Conservation (phyloP, 2,113 vertebrate genomes). For the Mobula birostris region DNA sequence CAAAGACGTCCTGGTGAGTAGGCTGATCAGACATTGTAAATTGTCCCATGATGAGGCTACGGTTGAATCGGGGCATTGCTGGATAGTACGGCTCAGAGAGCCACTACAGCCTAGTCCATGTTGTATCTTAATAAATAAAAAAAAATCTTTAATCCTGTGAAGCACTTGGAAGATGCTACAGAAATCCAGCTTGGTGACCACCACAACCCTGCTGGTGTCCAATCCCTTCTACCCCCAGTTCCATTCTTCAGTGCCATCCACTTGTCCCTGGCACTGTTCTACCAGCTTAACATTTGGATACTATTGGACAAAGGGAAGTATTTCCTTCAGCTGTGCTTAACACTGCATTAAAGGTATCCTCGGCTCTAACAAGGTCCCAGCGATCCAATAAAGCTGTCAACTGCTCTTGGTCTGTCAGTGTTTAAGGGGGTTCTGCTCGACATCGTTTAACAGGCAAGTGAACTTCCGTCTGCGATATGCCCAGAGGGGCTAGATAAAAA, state of each 20-base stretch:
- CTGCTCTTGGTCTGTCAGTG: neutral
- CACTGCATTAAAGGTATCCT: neutral
- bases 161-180: neutral
- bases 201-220: neutral
- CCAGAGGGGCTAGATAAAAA: conserved; percentile 13
- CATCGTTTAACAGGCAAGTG: conserved; percentile 19
- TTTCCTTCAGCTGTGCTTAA: neutral
- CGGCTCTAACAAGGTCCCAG: neutral
- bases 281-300: neutral
- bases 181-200: neutral
- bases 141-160: neutral
- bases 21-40: too few species aligned
- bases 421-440: conserved; percentile 23
- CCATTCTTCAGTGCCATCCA: neutral
- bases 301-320: neutral
- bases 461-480: neutral
- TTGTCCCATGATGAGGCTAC: too few species aligned
- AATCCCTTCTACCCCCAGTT: neutral
- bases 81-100: too few species aligned
- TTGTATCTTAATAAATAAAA: too few species aligned
- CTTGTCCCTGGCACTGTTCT: neutral
- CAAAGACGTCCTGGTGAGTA: too few species aligned
- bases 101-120: too few species aligned
- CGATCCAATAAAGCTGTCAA: conserved; percentile 10
- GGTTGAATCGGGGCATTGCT: too few species aligned